Evolutionary conservation across 2,797 vertebrate species (phyloP).

Genomic region (Phylloscopus collybita): DNA sequence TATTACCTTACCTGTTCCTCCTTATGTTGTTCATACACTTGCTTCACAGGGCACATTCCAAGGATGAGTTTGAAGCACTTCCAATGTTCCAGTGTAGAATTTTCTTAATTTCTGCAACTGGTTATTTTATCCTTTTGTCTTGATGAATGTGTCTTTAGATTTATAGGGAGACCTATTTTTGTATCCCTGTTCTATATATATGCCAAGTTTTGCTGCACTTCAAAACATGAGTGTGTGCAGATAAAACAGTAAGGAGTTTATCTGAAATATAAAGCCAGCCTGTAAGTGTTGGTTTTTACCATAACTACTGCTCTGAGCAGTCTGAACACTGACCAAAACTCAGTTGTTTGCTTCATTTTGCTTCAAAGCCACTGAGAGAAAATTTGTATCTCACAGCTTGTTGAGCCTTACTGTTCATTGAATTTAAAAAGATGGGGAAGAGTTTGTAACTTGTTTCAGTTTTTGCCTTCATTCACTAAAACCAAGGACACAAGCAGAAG

Average conservation of each 20-base stretch:
- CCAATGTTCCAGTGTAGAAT: background rate
- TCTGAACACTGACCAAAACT: background rate
- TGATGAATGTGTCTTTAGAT: background rate
- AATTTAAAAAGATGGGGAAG: background rate
- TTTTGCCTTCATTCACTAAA: background rate
- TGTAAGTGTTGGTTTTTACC: background rate
- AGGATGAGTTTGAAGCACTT: background rate
- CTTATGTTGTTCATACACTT: background rate
- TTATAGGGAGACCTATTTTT: background rate
- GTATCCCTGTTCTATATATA: background rate
- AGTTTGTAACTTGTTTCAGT: background rate
- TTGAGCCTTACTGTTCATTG: background rate
- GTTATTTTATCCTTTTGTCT: background rate
- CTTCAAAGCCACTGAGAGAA: background rate
- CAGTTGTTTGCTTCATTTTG: background rate
- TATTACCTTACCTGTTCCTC: background rate
- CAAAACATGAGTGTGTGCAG: background rate
- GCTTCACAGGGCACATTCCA: background rate
- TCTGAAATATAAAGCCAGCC: background rate
- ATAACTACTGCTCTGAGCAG: background rate
- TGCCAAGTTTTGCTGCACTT: background rate
- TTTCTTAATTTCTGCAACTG: background rate
- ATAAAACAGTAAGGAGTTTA: background rate
- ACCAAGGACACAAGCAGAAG: background rate
- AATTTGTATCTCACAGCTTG: background rate